Base-by-base conservation (phyloP, 2,797 vertebrate species). In the Taeniopygia guttata region DNA sequence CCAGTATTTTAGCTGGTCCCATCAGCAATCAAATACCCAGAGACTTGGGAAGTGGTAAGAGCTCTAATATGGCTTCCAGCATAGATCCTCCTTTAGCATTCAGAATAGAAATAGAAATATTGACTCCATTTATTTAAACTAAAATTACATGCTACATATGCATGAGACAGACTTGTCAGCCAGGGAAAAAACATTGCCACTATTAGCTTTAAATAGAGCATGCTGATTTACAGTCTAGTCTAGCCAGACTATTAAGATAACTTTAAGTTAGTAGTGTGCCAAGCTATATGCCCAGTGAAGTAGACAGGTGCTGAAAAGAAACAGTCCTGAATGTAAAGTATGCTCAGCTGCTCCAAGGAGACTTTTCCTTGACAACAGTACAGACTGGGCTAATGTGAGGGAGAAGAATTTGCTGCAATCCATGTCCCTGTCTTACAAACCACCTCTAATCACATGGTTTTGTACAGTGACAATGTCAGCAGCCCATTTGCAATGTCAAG, bases 261-360 rank as follows among this genome's bases (percentile, higher is more conserved):
- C 67, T 66, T 73, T 12, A 34, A 34, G 48, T 52, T 46, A 64
- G 62, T 38, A 34, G 18, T 23, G 29, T 49, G 91, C 67, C 77
- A 94, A 72, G 21, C 15, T 63, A 69, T 58, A 69, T 36, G 34
- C 32, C 40, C 60, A 93, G 76, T 60, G 58, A 95, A 86, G 64
- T 75, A 93, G 94, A 77, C 67, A 96, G 54, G 73, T 86, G 63
- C 54, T 89, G 87, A 89, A 87, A 96, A 91, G 84, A 96, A 94
- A 68, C 49, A 85, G 23, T 42, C 55, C 63, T 82, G 74, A 78
- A 90, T 79, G 74, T n/a, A 19, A 94, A 84, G 67, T 79, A 86
- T 84, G 80, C 73, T 95, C 88, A 94, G 93, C 92, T 94, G 84
- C 74, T 92, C 45, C 25, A 52, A 82, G 19, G 40, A 66, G 34